Conservation (phyloP, 2,113 vertebrate species). For the Amblyornis subalaris region DNA sequence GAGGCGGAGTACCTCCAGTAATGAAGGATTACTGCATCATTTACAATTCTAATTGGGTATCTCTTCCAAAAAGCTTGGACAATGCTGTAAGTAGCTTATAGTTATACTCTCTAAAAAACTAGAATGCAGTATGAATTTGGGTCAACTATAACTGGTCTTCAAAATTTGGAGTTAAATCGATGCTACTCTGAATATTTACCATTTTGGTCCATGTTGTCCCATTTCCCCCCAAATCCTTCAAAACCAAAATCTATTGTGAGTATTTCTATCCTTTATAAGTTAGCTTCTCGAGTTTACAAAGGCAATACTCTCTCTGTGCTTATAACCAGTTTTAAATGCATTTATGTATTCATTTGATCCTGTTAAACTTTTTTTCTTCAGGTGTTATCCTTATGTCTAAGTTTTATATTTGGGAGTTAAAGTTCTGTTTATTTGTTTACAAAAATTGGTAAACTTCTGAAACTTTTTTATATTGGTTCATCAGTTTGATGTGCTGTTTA, state of each 20-base stretch:
- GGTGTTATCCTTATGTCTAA: neutral
- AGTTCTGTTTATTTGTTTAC: neutral
- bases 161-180: neutral
- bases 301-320: neutral
- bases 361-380: neutral
- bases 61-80: constrained; percentile 72
- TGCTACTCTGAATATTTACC: neutral
- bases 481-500: neutral
- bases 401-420: neutral
- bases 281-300: neutral
- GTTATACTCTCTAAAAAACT: neutral
- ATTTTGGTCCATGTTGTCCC: neutral
- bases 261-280: neutral
- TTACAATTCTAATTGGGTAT: constrained; percentile 79
- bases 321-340: neutral
- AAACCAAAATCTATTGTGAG: neutral
- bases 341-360: neutral
- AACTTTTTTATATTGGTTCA: neutral
- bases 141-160: neutral
- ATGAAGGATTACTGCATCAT: constrained; percentile 84
- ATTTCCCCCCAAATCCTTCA: fast-evolving
- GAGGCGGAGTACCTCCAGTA: neutral
- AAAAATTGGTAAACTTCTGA: neutral
- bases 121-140: neutral
- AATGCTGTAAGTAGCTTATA: constrained; percentile 79